phyloP scores from a whole-genome alignment of 2,113 vertebrate genomes.

The Lampris megalopsis region DNA sequence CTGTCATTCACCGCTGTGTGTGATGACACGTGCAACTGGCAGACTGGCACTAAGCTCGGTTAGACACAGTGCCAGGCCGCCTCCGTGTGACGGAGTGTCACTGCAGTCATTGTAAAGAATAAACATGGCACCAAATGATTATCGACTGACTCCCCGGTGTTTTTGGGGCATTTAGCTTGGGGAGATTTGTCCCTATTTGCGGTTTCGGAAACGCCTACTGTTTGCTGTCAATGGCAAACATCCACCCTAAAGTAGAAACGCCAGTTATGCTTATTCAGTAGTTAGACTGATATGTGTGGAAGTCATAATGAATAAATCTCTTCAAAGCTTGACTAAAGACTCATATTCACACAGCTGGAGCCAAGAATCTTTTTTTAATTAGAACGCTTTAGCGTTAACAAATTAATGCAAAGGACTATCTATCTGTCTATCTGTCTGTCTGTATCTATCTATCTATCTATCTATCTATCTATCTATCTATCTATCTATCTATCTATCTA shows the following conservation, averaged over 20 bases:
- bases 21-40: constrained; percentile 16
- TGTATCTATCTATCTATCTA: neutral
- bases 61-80: neutral
- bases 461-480: no score
- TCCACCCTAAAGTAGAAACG: no score
- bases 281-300: no score
- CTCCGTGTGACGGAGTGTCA: neutral
- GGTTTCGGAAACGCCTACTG: neutral
- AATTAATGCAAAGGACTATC: no score
- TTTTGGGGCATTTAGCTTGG: no score
- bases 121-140: neutral
- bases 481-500: neutral
- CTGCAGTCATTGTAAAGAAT: neutral
- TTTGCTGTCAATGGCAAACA: neutral
- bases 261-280: no score
- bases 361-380: no score
- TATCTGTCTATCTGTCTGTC: no score
- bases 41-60: neutral
- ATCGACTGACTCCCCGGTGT: neutral
- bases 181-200: no score
- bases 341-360: no score
- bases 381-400: no score
- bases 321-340: neutral
- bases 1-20: constrained; percentile 12
- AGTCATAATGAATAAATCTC: neutral